Conservation (phyloP, 1,140 invertebrate genomes). For the Phortica variegata region DNA sequence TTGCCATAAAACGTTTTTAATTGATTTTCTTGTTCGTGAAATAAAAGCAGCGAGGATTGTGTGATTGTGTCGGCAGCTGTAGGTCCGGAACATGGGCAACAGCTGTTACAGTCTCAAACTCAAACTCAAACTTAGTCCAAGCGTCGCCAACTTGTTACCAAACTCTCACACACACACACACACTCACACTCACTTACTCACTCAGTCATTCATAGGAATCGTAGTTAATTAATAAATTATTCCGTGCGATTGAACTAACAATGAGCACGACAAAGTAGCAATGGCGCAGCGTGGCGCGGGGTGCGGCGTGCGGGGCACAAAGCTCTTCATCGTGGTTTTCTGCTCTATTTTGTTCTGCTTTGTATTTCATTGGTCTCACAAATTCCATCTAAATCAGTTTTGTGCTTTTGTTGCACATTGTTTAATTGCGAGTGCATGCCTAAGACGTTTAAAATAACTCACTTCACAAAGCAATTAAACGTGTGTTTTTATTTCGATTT, state of each 20-base stretch:
- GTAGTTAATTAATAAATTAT: conserved; percentile 55
- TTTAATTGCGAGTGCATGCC: conserved; percentile 10
- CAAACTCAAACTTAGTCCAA: too few relatives aligned
- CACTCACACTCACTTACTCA: conserved; percentile 27
- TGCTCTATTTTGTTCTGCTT: too few relatives aligned
- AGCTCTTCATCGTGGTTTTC: too few relatives aligned
- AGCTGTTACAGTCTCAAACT: neutral
- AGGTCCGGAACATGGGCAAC: neutral
- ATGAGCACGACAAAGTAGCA: conserved; percentile 13
- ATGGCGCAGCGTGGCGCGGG: too few relatives aligned
- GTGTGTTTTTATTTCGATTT: conserved; percentile 1
- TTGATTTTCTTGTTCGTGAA: conserved; percentile 51
- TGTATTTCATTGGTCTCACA: too few relatives aligned
- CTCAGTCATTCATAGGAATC: conserved; percentile 52
- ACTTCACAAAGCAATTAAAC: conserved; percentile 8
- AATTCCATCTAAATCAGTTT: too few relatives aligned
- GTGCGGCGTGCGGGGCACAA: too few relatives aligned
- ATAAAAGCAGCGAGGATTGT: too few relatives aligned
- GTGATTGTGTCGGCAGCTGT: too few relatives aligned
- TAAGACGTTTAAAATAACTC: neutral
- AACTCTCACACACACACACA: conserved; percentile 4
- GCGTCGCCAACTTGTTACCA: too few relatives aligned
- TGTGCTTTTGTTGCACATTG: too few relatives aligned
- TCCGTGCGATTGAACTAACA: conserved; percentile 49
- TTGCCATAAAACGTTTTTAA: conserved; percentile 52